Evolutionary conservation across 2,797 vertebrate genomes (phyloP), one percentile per base, ranked within the genome.

Genomic region (Falco rusticolus): DNA sequence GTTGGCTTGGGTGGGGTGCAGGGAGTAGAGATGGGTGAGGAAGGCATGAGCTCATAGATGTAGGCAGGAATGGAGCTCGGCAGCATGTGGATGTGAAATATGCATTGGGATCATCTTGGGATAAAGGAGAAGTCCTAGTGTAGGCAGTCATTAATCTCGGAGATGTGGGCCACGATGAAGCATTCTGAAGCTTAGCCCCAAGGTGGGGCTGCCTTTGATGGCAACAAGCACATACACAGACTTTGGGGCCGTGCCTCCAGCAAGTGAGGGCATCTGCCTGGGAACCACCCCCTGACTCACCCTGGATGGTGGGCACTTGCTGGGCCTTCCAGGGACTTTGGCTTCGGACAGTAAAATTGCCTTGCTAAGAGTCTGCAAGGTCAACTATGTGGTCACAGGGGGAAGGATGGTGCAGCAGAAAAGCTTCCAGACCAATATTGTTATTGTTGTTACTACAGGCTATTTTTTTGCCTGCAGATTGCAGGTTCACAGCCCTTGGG

Each of bases 181-280:
- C 48, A 25, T 90, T 92, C 77, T 66, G 95, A 95, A 94, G 89
- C 89, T 96, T 94, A 90, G 84, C 91, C 87, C 72, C 79, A 26
- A 86, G 94, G 89, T 94, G 93, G 87, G 78, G 92, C 87, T 91
- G 89, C 68, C 92, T 96, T 96, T 95, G 94, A 95, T 93, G 94
- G 90, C 85, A 94, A n/a, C 0, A 2, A 87, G 82, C 48, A 19
- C 83, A 47, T 54, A n/a, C 85, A 78, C 28, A 47, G 87, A 76
- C 66, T 87, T 51, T 41, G 87, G 81, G 90, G 71, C 91, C 0
- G 25, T 85, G 94, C 92, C 87, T 96, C 50, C 71, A 84, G 89
- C 8, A 0, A 83, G 53, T 2, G 25, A 48, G 54, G 63, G 91
- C 65, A 79, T 64, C 50, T 56, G 61, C 43, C 34, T 84, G 84